These are phyloP conservation scores for Drosophila helvetica DNA, from an alignment of 2,888 invertebrate genomes.

Conservation along the genomic window DNA sequence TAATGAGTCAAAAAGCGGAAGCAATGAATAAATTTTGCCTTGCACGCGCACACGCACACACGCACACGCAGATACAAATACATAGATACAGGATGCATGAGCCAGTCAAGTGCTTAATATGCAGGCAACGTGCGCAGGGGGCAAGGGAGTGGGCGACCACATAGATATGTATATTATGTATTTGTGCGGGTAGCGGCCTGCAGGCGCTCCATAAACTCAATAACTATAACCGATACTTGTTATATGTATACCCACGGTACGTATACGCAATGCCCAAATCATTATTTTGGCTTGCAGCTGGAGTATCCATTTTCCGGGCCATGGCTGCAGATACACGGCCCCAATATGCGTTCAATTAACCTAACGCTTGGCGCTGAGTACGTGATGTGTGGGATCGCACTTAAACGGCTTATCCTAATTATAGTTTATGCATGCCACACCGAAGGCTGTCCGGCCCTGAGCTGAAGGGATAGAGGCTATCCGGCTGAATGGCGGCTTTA, in stretches of 20 bases:
- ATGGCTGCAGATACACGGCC: background rate
- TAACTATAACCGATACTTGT: slow-evolving; percentile 10
- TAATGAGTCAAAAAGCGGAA: slow-evolving; percentile 66
- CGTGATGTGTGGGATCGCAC: slow-evolving; percentile 27
- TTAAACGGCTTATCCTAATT: slow-evolving; percentile 33
- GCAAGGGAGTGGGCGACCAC: background rate
- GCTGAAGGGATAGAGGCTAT: background rate
- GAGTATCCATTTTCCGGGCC: background rate
- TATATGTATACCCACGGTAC: no score
- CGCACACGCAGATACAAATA: slow-evolving; percentile 3
- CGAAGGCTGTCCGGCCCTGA: background rate
- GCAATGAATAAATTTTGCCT: slow-evolving; percentile 64
- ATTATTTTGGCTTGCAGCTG: background rate
- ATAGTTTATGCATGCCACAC: slow-evolving; percentile 11
- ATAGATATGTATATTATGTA: background rate
- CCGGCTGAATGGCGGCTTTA: background rate
- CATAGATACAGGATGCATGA: slow-evolving; percentile 3
- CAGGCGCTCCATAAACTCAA: slow-evolving; percentile 8
- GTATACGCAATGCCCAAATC: background rate
- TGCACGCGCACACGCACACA: slow-evolving; percentile 13
- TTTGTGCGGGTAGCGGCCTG: background rate
- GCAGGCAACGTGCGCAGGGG: slow-evolving; percentile 36
- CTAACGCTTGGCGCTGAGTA: slow-evolving; percentile 26
- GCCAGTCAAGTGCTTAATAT: slow-evolving; percentile 47
- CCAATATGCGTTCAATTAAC: slow-evolving; percentile 32